phyloP scores from a whole-genome alignment of 2,113 vertebrate genomes.

The Cinclus cinclus region DNA sequence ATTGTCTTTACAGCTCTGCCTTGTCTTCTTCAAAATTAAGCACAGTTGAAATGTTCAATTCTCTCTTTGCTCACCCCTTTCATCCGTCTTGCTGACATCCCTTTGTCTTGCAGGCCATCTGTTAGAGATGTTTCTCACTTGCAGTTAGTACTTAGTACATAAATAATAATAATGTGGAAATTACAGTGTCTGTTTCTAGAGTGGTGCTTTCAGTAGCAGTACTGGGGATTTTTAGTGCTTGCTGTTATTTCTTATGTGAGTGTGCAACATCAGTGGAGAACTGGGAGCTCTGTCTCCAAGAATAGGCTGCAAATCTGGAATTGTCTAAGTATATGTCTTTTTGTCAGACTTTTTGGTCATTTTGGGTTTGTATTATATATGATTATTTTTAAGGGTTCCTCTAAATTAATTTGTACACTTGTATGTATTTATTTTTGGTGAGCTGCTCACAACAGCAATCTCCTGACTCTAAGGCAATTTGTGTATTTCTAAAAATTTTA shows the following conservation, averaged over 20 bases:
- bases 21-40: neutral
- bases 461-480: neutral
- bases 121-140: neutral
- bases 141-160: neutral
- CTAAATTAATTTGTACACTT: neutral
- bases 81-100: accelerated
- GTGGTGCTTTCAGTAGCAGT: neutral
- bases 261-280: neutral
- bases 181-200: neutral
- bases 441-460: neutral
- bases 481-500: neutral
- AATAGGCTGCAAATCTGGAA: neutral
- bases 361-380: neutral
- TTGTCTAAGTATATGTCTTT: neutral
- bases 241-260: neutral
- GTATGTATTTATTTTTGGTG: neutral
- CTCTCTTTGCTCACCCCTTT: neutral
- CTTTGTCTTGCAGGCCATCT: neutral
- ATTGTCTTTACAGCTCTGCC: neutral
- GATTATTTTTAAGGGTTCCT: neutral
- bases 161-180: neutral
- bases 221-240: neutral
- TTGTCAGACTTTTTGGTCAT: neutral
- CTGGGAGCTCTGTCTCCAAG: neutral
- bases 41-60: neutral